A percentile compares a stretch with the other conserved stretches of the same genome.
Conservation (phyloP, 2,888 invertebrate species). For the Himalopsyche kuldschensis region DNA sequence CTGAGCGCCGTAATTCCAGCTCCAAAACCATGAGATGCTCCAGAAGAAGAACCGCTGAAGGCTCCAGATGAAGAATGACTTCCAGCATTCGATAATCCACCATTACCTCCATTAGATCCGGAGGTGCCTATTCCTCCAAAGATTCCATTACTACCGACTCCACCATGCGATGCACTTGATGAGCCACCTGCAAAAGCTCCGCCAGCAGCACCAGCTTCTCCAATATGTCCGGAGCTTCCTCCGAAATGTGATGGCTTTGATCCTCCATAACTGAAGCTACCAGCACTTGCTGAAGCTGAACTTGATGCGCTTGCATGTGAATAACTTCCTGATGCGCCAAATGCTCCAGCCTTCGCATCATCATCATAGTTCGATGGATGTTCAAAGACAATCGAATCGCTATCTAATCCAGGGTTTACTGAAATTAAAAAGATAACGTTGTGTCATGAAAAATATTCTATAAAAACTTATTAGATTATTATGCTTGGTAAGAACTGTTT, state of each 20-base stretch:
- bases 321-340: constrained; percentile 51
- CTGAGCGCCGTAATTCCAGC: background rate
- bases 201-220: background rate
- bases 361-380: background rate
- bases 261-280: constrained; percentile 48
- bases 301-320: constrained; percentile 53
- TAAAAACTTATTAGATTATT: too few relatives aligned
- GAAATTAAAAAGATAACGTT: background rate
- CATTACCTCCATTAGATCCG: background rate
- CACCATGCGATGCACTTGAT: background rate
- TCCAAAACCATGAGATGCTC: background rate
- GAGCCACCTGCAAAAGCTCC: background rate
- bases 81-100: background rate
- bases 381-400: background rate
- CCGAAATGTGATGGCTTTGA: constrained; percentile 36
- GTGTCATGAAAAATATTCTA: too few relatives aligned
- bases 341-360: constrained; percentile 43
- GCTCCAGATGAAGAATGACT: background rate
- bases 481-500: too few relatives aligned
- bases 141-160: background rate
- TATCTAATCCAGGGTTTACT: background rate
- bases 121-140: background rate
- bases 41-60: background rate
- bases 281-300: constrained; percentile 51
- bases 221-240: background rate